Conservation (phyloP, 2,113 vertebrate species). For the Pyrgilauda ruficollis region DNA sequence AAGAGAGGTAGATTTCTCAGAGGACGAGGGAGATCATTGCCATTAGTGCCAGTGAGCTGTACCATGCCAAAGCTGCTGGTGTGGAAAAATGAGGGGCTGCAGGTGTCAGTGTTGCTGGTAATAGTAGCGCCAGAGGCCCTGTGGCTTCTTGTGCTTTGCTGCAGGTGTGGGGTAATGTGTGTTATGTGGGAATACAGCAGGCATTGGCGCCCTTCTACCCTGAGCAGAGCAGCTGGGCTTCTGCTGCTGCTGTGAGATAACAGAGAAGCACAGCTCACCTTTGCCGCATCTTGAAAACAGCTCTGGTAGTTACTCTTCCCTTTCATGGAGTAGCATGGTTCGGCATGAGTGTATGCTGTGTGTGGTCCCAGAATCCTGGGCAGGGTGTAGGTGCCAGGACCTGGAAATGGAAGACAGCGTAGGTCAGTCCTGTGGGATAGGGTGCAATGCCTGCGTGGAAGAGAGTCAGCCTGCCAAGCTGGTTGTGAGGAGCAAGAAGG, state of each 20-base stretch:
- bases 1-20: background rate
- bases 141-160: background rate
- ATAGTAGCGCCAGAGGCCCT: background rate
- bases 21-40: background rate
- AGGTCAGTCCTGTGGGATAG: background rate
- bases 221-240: background rate
- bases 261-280: background rate
- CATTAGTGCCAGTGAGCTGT: too few relatives aligned
- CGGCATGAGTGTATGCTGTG: background rate
- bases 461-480: background rate
- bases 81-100: background rate
- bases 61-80: background rate
- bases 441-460: background rate
- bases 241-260: background rate
- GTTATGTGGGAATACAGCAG: fast-evolving
- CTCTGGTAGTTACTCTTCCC: background rate
- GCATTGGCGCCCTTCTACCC: background rate
- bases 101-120: background rate
- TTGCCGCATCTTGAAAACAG: background rate
- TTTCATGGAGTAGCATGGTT: background rate
- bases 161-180: fast-evolving
- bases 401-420: background rate
- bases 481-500: background rate
- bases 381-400: background rate
- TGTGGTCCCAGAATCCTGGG: background rate